Percentiles rank a stretch among this genome's conserved stretches.
Conservation (phyloP, 2,113 vertebrate genomes). For the Carlito syrichta region DNA sequence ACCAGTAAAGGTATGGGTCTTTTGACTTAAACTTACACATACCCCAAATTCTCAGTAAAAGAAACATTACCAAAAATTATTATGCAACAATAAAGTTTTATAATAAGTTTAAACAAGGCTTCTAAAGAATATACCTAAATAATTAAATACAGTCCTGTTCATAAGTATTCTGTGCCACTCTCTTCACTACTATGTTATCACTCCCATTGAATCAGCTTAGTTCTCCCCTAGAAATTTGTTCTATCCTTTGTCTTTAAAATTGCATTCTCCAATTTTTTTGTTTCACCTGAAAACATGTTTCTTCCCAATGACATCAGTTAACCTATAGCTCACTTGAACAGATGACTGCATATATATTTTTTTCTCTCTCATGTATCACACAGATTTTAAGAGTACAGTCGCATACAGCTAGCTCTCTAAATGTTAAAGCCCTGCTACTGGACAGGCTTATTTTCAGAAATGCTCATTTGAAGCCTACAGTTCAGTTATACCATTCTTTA, state of each 20-base stretch:
- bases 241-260: background rate
- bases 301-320: background rate
- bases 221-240: background rate
- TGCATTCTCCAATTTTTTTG: background rate
- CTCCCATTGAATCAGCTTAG: background rate
- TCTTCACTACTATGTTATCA: background rate
- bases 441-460: background rate
- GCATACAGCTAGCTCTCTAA: background rate
- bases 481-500: background rate
- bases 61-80: background rate
- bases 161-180: accelerated
- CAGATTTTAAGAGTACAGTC: background rate
- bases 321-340: background rate
- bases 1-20: background rate
- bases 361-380: background rate
- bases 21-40: background rate
- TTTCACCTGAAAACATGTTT: background rate
- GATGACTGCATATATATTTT: background rate
- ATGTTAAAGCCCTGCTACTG: background rate
- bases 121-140: background rate
- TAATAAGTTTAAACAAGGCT: background rate
- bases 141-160: background rate
- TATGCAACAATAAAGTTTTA: background rate
- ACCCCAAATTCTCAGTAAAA: background rate
- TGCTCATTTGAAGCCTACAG: background rate